Evolutionary conservation across 2,888 invertebrate species (phyloP), one percentile per base, ranked within the genome.

Genomic region (Agrenia bidenticulata): DNA sequence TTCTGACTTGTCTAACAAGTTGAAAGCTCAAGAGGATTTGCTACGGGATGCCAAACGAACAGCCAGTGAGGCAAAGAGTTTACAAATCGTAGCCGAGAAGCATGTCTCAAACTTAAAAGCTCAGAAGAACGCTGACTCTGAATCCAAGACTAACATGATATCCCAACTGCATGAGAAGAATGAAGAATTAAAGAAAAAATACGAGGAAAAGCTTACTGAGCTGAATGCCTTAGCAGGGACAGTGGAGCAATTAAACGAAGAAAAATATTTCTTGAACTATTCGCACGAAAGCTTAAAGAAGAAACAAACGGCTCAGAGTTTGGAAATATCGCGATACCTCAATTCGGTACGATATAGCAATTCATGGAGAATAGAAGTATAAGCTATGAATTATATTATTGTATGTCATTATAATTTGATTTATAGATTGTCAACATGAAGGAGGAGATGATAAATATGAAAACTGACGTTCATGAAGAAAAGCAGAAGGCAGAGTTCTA

Each of bases 381-480:
- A n/a, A n/a, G n/a, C n/a, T n/a, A 17, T 11, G 13, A n/a, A n/a
- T 49, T 11, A 15, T 49, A 7, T 19, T 15, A n/a, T 49, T 11
- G 7, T 49, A 49, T 17, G 9, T 49, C 9, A 7, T 49, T 9
- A 11, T 49, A 49, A 15, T 49, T 19, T 51, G 2, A 51, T 9
- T 51, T 13, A 51, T 17, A 64, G 59, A 59, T 64, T 53, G 64
- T 64, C 1, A 24, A 42, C 15, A 7, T 59, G 19, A 64, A 64
- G 42, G 54, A 59, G n/a, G 45, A 58, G 24, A 51, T 57, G 15
- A 64, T 64, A 11, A 23, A 64, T 2, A 13, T 64, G 7, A 58
- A 42, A 50, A 54, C 58, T n/a, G 50, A 53, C 23, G 11, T 53
- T 39, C 27, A 59, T 41, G 42, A 64, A 27, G 42, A 32, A 19